A percentile compares a stretch with the other conserved stretches of the same genome.
Conservation (phyloP, 2,888 invertebrate genomes). For the Folsomia manolachei region DNA sequence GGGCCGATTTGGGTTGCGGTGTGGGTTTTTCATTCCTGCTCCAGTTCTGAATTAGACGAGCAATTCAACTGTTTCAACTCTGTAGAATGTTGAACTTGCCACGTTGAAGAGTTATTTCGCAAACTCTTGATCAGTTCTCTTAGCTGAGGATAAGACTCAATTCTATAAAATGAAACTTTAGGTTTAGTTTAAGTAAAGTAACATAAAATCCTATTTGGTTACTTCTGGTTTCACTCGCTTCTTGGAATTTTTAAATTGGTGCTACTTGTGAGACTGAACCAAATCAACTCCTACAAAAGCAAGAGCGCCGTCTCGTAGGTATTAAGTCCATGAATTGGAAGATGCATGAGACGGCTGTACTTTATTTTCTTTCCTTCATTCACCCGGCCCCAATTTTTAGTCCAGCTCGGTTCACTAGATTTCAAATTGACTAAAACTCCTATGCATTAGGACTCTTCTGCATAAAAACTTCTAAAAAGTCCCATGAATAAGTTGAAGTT, state of each 20-base stretch:
- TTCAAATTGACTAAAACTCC: slow-evolving; percentile 9
- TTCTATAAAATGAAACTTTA: neutral
- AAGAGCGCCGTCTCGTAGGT: neutral
- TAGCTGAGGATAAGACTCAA: neutral
- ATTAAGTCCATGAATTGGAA: too few species aligned
- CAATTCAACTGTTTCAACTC: neutral
- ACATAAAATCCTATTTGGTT: neutral
- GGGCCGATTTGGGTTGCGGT: too few species aligned
- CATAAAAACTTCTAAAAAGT: slow-evolving; percentile 5
- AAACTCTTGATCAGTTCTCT: neutral
- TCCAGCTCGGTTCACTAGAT: slow-evolving; percentile 4
- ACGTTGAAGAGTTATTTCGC: neutral
- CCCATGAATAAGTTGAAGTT: slow-evolving; percentile 15
- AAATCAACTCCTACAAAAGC: neutral
- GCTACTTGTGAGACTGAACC: neutral
- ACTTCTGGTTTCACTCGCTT: neutral
- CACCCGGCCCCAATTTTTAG: neutral
- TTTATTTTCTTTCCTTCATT: too few species aligned
- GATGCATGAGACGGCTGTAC: too few species aligned
- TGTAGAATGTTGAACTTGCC: neutral
- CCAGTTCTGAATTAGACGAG: neutral
- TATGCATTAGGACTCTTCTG: slow-evolving; percentile 5
- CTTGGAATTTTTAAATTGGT: neutral
- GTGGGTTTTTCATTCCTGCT: neutral
- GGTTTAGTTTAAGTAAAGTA: neutral